Evolutionary conservation across 1,140 invertebrate species (phyloP), one percentile per base, ranked within the genome.

Genomic region (Drosophila pandora): DNA sequence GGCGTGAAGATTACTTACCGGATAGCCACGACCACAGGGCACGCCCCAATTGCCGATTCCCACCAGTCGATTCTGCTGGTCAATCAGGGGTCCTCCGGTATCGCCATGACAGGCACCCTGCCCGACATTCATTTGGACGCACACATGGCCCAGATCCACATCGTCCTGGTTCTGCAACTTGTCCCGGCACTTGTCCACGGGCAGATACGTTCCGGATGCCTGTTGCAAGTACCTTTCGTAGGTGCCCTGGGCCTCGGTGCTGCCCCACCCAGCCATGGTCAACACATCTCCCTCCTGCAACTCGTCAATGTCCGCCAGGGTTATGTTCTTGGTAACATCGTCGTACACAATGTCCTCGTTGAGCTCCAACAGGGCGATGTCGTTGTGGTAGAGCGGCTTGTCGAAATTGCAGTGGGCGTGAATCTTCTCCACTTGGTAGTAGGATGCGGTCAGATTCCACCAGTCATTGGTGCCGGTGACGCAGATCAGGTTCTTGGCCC

Each of bases 191-290:
- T 73, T 23, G 2, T 72, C 58, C 9, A 73, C 61, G 6, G 63
- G 45, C 21, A 88, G 10, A 32, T 88, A 88, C 5, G 17, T 73
- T 9, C 83, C 83, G 6, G 54, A 53, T 0, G 83, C 49, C 17
- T 81, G 56, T 32, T 79, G 73, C 50, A 92, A 53, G 5, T 71
- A 58, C 4, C 45, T 69, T 3, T 17, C 80, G 53, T 32, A 76
- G 39, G n/a, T 45, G 25, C 77, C 91, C 28, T 59, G 59, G 2
- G 62, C 5, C 1, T 52, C 37, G 0, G 52, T 2, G 2, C 90
- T 93, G 43, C 93, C 94, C 93, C 94, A 94, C 4, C 94, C 94
- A 1, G 93, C 93, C 12, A 94, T 88, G 22, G 79, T 70, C 9
- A 93, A 23, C 7, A 37, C 81, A 2, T 85, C 84, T 32, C 71